A percentile compares a stretch with the other conserved stretches of the same genome.
phyloP scores from a whole-genome alignment of 2,888 invertebrate species.

The Acanthosepion esculentum region DNA sequence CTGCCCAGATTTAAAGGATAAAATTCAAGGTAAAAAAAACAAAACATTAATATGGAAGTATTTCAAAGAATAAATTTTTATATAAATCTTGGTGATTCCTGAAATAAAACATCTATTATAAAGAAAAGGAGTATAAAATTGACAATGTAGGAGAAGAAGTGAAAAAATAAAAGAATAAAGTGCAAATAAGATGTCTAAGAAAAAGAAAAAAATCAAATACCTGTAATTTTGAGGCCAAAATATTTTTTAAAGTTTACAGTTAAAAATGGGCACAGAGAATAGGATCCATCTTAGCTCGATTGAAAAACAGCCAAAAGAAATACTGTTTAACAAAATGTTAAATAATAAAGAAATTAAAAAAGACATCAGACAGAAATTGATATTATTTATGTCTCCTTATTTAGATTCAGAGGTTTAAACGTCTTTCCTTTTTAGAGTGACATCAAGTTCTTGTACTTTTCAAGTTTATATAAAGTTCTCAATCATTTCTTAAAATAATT shows the following conservation, averaged over 20 bases:
- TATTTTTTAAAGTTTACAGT: neutral
- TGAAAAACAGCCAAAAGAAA: neutral
- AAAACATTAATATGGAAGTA: neutral
- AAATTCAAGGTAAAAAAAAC: neutral
- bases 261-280: neutral
- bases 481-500: too few relatives aligned
- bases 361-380: neutral
- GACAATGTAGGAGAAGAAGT: neutral
- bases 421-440: neutral
- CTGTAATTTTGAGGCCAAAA: neutral
- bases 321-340: neutral
- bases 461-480: neutral
- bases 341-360: neutral
- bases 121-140: neutral
- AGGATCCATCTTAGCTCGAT: neutral
- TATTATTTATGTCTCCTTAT: neutral
- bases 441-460: neutral
- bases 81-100: neutral
- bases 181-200: neutral
- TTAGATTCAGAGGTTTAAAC: neutral
- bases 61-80: neutral
- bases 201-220: neutral
- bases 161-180: neutral
- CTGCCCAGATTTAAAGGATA: neutral
- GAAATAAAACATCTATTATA: neutral